phyloP scores from a whole-genome alignment of 2,797 vertebrate species.

The Galaxias olidus region DNA sequence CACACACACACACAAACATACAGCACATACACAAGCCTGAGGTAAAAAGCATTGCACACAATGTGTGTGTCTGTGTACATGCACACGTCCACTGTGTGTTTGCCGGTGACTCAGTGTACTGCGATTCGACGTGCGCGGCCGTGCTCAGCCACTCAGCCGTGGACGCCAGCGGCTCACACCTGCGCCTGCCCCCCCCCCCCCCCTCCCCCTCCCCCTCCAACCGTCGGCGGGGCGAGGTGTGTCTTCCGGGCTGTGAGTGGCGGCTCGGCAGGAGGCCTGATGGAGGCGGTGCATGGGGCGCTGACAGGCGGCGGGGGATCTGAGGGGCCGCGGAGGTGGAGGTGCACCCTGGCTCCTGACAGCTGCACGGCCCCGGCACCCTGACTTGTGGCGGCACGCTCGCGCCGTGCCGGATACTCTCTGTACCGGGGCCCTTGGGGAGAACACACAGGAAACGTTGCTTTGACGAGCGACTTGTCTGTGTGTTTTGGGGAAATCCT shows the following conservation, averaged over 20 bases:
- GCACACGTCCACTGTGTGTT: too few relatives aligned
- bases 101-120: too few relatives aligned
- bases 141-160: not conserved
- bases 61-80: too few relatives aligned
- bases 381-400: constrained; percentile 38
- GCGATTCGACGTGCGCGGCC: too few relatives aligned
- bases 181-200: constrained; percentile 55
- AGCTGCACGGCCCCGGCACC: constrained; percentile 41
- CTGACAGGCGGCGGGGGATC: constrained; percentile 72
- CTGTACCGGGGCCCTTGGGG: too few relatives aligned
- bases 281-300: constrained; percentile 71
- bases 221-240: constrained; percentile 31
- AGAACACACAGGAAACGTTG: too few relatives aligned
- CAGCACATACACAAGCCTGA: not conserved
- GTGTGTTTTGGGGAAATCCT: too few relatives aligned
- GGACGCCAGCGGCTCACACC: constrained; percentile 65
- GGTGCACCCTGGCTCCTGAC: constrained; percentile 30
- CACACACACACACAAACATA: not conserved
- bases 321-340: constrained; percentile 43
- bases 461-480: too few relatives aligned
- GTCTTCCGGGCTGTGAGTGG: constrained; percentile 64
- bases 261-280: constrained; percentile 71
- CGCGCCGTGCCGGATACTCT: not conserved
- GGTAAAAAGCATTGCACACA: too few relatives aligned
- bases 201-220: too few relatives aligned